A percentile compares a stretch with the other conserved stretches of the same genome.
These are phyloP conservation scores for Corythaixoides concolor DNA, from an alignment of 2,113 vertebrate species.

Conservation along the genomic window DNA sequence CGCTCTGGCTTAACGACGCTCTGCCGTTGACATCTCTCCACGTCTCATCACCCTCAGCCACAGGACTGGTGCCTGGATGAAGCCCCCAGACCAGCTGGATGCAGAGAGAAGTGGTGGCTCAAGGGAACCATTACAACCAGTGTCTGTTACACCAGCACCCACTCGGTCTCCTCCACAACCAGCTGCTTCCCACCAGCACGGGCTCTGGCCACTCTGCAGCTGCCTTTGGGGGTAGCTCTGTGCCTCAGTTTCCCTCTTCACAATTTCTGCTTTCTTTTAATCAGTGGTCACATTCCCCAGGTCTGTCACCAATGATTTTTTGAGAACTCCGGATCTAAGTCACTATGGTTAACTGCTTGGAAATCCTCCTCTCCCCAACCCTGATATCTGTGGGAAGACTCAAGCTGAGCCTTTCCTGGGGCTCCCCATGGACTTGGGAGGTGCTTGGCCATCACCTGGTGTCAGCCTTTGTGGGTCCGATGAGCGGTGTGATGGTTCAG, in stretches of 20 bases:
- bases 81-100: accelerated
- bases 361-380: background rate
- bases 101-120: accelerated
- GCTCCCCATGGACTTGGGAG: accelerated
- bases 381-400: background rate
- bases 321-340: accelerated
- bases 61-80: accelerated
- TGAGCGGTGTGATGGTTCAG: accelerated
- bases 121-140: background rate
- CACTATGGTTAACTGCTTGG: accelerated
- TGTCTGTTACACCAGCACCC: background rate
- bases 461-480: accelerated
- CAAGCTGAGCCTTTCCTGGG: background rate
- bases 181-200: background rate
- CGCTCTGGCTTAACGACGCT: background rate
- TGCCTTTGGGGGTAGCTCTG: background rate
- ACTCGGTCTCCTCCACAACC: background rate
- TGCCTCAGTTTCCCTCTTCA: background rate
- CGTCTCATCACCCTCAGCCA: accelerated
- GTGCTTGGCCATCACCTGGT: accelerated
- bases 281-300: accelerated
- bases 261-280: background rate
- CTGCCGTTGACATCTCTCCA: accelerated
- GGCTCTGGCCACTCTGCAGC: background rate
- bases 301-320: accelerated